Percentiles rank a stretch among this genome's conserved stretches.
Evolutionary conservation across 2,113 vertebrate species (phyloP).

Genomic region (Oenanthe oenanthe): DNA sequence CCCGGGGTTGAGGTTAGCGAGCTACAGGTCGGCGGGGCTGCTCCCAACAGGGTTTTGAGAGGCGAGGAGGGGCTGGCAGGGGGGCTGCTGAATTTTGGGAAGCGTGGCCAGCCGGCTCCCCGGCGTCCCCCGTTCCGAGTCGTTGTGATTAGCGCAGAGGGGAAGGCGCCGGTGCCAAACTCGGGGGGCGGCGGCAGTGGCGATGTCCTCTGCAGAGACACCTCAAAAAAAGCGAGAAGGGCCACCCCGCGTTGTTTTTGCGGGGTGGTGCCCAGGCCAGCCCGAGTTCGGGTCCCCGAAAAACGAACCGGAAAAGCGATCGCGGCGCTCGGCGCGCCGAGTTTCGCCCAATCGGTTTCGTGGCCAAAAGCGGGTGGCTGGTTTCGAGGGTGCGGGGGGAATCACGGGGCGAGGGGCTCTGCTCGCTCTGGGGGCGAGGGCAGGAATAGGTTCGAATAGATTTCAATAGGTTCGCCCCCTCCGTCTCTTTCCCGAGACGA

Average conservation of each 20-base stretch:
- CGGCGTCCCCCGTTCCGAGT: neutral
- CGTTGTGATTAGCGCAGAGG: neutral
- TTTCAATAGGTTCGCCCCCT: neutral
- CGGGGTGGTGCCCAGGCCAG: neutral
- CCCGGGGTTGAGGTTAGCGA: neutral
- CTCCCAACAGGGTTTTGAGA: neutral
- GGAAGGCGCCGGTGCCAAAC: neutral
- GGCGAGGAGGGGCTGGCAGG: neutral
- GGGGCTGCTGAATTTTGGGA: neutral
- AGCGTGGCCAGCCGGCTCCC: neutral
- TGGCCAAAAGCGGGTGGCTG: neutral
- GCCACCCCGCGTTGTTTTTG: neutral
- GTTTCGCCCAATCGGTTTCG: neutral
- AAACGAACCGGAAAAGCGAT: neutral
- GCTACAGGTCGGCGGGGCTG: neutral
- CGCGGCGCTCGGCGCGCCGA: neutral
- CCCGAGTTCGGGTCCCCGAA: neutral
- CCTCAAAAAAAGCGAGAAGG: neutral
- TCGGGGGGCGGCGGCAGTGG: rapidly evolving
- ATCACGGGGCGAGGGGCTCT: neutral
- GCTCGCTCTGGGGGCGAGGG: neutral
- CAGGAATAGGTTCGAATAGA: neutral
- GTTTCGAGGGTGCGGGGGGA: neutral
- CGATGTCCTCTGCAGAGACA: neutral
- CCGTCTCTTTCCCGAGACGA: neutral